A percentile compares a stretch with the other conserved stretches of the same genome.
Conservation (phyloP, 2,888 invertebrate genomes). For the Tenthredo livida region DNA sequence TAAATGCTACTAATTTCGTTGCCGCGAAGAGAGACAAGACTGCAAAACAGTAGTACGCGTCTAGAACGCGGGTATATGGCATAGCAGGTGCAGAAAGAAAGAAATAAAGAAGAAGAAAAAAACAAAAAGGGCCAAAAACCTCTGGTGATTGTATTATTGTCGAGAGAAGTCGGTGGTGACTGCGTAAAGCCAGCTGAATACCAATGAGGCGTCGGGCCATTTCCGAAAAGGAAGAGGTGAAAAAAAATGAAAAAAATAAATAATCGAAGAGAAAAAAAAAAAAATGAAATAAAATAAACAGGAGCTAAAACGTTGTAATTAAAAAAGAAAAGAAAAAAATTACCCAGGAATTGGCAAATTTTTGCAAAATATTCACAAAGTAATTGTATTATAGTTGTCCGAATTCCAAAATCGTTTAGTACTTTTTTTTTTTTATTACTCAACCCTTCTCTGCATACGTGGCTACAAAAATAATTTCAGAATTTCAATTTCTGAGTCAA, state of each 20-base stretch:
- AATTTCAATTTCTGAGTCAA: background rate
- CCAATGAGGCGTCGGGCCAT: slow-evolving; percentile 28
- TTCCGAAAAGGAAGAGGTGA: background rate
- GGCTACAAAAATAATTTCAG: background rate
- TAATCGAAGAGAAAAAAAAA: background rate
- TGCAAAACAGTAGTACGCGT: background rate
- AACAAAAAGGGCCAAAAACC: background rate
- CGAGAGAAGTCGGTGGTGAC: slow-evolving; percentile 29
- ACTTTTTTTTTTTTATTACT: too few relatives aligned
- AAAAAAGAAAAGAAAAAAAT: background rate
- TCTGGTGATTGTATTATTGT: slow-evolving; percentile 46
- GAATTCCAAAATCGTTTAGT: slow-evolving; percentile 3
- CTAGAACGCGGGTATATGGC: background rate
- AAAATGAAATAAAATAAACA: background rate
- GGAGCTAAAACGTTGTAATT: background rate
- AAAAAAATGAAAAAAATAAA: background rate
- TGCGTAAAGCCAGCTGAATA: slow-evolving; percentile 7
- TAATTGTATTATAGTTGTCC: background rate
- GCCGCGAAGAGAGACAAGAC: background rate
- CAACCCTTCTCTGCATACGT: too few relatives aligned
- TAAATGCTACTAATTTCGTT: background rate
- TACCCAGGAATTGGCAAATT: background rate
- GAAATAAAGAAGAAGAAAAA: background rate
- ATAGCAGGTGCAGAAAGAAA: background rate
- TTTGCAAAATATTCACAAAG: background rate